Percentiles rank a stretch among this genome's conserved stretches.
phyloP scores from a whole-genome alignment of 1,140 invertebrate genomes.

The Philotrypesis tridentata region DNA sequence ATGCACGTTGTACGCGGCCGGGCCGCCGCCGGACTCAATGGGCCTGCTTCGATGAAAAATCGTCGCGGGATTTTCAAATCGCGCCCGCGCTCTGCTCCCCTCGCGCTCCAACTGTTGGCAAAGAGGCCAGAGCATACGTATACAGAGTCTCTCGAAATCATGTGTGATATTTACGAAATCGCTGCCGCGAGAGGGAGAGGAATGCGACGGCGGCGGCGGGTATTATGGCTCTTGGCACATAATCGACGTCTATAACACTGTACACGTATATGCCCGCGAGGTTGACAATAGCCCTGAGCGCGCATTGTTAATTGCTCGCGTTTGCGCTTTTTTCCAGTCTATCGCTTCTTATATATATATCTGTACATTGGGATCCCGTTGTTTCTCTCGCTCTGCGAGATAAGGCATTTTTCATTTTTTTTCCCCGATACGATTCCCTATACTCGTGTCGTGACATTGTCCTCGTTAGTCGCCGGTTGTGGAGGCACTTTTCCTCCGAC shows the following conservation, averaged over 20 bases:
- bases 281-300: not conserved
- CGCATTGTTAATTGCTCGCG: too few species aligned
- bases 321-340: too few species aligned
- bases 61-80: not conserved
- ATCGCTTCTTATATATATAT: too few species aligned
- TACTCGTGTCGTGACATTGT: not conserved
- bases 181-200: not conserved
- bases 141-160: not conserved
- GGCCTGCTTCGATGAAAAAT: not conserved
- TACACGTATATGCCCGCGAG: too few species aligned
- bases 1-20: too few species aligned
- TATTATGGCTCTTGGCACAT: not conserved
- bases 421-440: too few species aligned
- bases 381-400: not conserved
- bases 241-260: not conserved
- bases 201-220: not conserved
- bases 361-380: not conserved
- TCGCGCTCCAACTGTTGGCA: too few species aligned
- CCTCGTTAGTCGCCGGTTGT: not conserved
- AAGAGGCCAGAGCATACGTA: too few species aligned
- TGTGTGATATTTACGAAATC: constrained; percentile 11
- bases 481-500: too few species aligned
- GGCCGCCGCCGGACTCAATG: not conserved
- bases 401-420: not conserved
- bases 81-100: too few species aligned